These are phyloP conservation scores for Synergus laeviventris DNA, from an alignment of 2,888 invertebrate genomes.

Conservation along the genomic window DNA sequence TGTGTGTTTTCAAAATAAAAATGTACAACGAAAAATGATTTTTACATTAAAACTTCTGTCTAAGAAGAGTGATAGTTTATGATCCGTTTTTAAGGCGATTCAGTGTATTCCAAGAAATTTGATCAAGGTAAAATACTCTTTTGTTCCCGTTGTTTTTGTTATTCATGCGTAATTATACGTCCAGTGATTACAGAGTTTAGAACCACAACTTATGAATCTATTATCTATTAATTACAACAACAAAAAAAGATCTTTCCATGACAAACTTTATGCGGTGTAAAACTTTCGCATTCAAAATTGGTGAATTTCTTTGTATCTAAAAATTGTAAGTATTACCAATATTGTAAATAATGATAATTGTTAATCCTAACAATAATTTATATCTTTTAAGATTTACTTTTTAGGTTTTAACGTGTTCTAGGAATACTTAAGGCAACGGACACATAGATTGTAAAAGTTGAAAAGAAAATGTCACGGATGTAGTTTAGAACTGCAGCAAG, in stretches of 20 bases:
- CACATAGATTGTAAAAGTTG: neutral
- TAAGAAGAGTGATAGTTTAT: neutral
- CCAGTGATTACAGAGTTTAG: neutral
- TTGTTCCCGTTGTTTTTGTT: conserved; percentile 12
- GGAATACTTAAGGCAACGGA: conserved; percentile 8
- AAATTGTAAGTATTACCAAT: neutral
- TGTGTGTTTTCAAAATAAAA: conserved; percentile 20
- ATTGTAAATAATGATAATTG: too few species aligned
- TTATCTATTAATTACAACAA: neutral
- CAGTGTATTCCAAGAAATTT: neutral
- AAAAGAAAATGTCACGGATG: conserved; percentile 29
- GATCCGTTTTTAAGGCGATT: neutral
- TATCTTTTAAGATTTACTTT: neutral
- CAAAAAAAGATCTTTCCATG: neutral
- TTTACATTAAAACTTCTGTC: neutral
- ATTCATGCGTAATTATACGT: neutral
- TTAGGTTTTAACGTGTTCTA: neutral
- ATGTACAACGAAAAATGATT: neutral
- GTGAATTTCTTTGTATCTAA: neutral
- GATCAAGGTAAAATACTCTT: conserved; percentile 7
- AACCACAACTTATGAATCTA: neutral
- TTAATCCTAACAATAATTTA: too few species aligned
- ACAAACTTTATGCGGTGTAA: neutral
- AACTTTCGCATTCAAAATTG: neutral
- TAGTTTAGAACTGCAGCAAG: conserved; percentile 38